Evolutionary conservation across 2,113 vertebrate genomes (phyloP), one percentile per base, ranked within the genome.

Genomic region (Dasypus novemcinctus): DNA sequence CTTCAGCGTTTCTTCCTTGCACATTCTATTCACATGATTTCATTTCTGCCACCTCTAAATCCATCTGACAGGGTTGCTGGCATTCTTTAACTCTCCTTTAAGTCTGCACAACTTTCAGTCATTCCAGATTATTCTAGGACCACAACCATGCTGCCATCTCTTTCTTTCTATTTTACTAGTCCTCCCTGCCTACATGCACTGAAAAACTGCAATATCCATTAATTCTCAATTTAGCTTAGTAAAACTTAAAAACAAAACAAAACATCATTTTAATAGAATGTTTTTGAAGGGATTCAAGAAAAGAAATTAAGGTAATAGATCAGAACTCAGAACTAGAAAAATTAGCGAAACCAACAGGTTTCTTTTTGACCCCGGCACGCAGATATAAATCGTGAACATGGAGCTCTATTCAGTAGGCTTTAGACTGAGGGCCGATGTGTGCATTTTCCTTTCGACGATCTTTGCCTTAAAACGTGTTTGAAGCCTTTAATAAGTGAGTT

Each of bases 21-120:
- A 95, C 85, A 96, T 13, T 66, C 14, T 78, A 27, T 87, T 98
- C 83, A 95, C n/a, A 84, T 94, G 80, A 96, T 94, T 96, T 95
- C 71, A 61, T 91, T 97, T 43, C 75, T 97, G 63, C 4, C 38
- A 41, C 78, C 63, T 71, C 14, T 64, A 74, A 88, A 75, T 46
- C 83, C 54, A 49, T 68, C 90, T 79, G 31, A 41, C 13, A 64
- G 49, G 72, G 10, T 23, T 11, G 1, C 71, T 0, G 9, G n/a
- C 2, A 23, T 69, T 63, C 41, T 38, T 85, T 54, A 74, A 64
- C 23, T 64, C 29, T 13, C 4, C 23, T 83, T 63, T 63, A 49
- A 49, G 69, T 57, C 54, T 74, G 49, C 59, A 33, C 31, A 49
- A 10, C 9, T 63, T 75, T 49, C 10, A 4, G 31, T 54, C 21